Conservation (phyloP, 2,888 invertebrate species). For the Desoria tigrina region DNA sequence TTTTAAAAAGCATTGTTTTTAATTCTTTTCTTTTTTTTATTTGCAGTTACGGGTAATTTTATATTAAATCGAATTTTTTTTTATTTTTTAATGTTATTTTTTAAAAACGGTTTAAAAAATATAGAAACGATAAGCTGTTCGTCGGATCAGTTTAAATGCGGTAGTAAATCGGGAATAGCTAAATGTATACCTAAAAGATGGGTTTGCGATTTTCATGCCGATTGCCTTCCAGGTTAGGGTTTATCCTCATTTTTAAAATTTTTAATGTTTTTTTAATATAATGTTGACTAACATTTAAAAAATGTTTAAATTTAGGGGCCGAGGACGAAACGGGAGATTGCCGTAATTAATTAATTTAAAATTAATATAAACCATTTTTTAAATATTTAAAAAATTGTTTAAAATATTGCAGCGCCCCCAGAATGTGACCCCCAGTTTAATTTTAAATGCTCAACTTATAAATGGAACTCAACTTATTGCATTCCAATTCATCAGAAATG, state of each 20-base stretch:
- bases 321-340: conserved; percentile 80
- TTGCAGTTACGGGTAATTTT: conserved; percentile 31
- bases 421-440: conserved; percentile 85
- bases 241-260: background rate
- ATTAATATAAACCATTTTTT: too few relatives aligned
- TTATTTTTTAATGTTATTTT: background rate
- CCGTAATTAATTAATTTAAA: conserved; percentile 69
- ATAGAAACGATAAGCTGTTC: conserved; percentile 50
- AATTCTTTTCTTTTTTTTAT: conserved; percentile 8
- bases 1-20: background rate
- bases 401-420: conserved; percentile 76
- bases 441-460: conserved; percentile 88
- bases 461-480: conserved; percentile 94
- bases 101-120: conserved; percentile 12
- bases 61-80: background rate
- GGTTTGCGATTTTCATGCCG: conserved; percentile 61
- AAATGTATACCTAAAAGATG: conserved; percentile 59
- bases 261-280: conserved; percentile 7
- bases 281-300: background rate
- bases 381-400: conserved; percentile 34
- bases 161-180: conserved; percentile 61
- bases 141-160: conserved; percentile 51
- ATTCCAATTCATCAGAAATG: conserved; percentile 90
- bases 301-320: too few relatives aligned
- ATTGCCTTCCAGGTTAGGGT: conserved; percentile 57